These are phyloP conservation scores for Drosophila hydei DNA, from an alignment of 1,140 invertebrate genomes.

Conservation along the genomic window DNA sequence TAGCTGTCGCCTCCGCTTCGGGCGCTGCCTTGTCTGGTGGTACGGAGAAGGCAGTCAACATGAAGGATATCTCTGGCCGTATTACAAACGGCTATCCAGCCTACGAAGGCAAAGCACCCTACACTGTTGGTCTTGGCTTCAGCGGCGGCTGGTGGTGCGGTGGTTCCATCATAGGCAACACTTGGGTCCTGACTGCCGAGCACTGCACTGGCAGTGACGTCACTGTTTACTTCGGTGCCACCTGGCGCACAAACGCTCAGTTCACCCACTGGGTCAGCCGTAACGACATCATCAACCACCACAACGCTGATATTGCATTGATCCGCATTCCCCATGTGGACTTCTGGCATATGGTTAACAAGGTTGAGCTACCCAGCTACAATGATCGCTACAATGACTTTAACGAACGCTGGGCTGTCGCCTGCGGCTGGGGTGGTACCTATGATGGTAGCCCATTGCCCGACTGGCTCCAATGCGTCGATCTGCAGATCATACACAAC, in stretches of 20 bases:
- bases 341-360: constrained; percentile 44
- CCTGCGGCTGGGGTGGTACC: constrained; percentile 49
- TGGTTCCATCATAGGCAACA: constrained; percentile 86
- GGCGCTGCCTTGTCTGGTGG: constrained; percentile 33
- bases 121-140: constrained; percentile 84
- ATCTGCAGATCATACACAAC: constrained; percentile 52
- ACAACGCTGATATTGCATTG: constrained; percentile 43
- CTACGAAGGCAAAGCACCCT: constrained; percentile 84
- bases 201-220: constrained; percentile 57
- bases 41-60: constrained; percentile 27
- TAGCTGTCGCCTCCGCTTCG: constrained; percentile 40
- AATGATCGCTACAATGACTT: constrained; percentile 40
- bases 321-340: constrained; percentile 41
- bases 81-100: constrained; percentile 69
- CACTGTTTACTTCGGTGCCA: constrained; percentile 54
- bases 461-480: constrained; percentile 53
- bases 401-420: constrained; percentile 36
- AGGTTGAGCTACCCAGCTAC: constrained; percentile 50
- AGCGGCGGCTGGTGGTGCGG: constrained; percentile 85
- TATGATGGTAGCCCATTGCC: constrained; percentile 30
- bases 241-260: constrained; percentile 50
- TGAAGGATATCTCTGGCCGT: constrained; percentile 45
- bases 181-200: constrained; percentile 84
- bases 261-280: constrained; percentile 36
- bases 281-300: constrained; percentile 45